Conservation (phyloP, 2,113 vertebrate genomes). For the Paratilapia polleni region DNA sequence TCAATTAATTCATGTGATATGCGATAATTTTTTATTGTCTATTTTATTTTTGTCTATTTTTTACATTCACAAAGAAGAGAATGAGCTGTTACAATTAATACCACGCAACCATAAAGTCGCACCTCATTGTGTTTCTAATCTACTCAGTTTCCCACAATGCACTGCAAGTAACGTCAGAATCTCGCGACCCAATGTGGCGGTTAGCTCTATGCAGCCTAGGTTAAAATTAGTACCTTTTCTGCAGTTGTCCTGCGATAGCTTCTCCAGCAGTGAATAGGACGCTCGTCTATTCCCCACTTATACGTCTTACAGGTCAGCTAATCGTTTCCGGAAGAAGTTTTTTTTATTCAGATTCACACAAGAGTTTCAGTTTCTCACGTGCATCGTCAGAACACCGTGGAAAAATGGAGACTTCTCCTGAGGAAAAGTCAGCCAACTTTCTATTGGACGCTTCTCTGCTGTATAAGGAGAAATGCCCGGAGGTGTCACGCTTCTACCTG, state of each 20-base stretch:
- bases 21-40: neutral
- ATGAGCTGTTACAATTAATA: neutral
- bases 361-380: neutral
- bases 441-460: constrained; percentile 67
- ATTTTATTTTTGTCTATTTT: neutral
- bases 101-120: neutral
- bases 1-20: neutral
- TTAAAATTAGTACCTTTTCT: neutral
- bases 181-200: constrained; percentile 46
- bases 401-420: constrained; percentile 11
- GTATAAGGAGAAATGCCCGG: constrained; percentile 76
- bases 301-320: neutral
- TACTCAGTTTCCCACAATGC: constrained; percentile 70
- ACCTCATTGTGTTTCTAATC: neutral
- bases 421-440: constrained; percentile 26
- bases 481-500: constrained; percentile 76
- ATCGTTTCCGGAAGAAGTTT: neutral
- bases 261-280: neutral
- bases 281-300: accelerated
- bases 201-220: neutral
- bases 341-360: neutral
- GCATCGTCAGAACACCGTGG: neutral
- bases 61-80: neutral
- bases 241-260: accelerated
- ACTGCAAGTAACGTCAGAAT: constrained; percentile 6